Base-by-base conservation (phyloP, 2,113 vertebrate genomes). In the Pipa parva region DNA sequence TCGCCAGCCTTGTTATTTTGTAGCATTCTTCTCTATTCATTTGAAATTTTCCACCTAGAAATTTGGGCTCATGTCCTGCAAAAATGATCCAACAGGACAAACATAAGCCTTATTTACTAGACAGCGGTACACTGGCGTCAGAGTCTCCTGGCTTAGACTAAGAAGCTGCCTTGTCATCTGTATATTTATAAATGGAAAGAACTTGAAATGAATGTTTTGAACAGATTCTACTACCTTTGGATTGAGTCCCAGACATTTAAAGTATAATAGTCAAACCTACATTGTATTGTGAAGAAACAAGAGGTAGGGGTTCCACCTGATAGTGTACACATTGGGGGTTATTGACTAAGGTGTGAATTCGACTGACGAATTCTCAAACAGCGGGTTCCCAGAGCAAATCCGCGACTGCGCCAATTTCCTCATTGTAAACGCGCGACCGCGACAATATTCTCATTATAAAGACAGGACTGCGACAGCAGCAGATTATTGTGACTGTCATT, bases 31-130 rank as follows among this genome's bases (percentile, higher is more conserved):
- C 22, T 27, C 49, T 27, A 21, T 24, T 15, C 21, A 46, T 33
- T 21, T 59, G 63, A 49, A 58, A 67, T 21, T 59, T 58, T 49
- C 54, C 52, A 48, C 39, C 42, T 31, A 58, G 42, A 51, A 24
- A 12, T 31, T 25, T 36, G 55, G 36, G 55, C 42, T 27, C 42
- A 26, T 24, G 37, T 22, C 1, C 21, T 21, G 12, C 27, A 7
- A 12, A 22, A 39, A 6, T n/a, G 18, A 9, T 10, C 9, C 22
- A 58, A 27, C 42, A 59, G 37, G 55, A 50, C 29, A 26, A 29
- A 36, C 20, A 67, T 21, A 37, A 39, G 20, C 21, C 26, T 18
- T 33, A 7, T 21, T 45, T 36, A 20, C 21, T 18, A 55, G 54
- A 33, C 27, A 46, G 37, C 57, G 39, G n/a, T 22, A 8, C 27